Percentiles rank a stretch among this genome's conserved stretches.
These are phyloP conservation scores for Sceliomorpha sp. DNA, from an alignment of 2,888 invertebrate genomes.

Conservation along the genomic window DNA sequence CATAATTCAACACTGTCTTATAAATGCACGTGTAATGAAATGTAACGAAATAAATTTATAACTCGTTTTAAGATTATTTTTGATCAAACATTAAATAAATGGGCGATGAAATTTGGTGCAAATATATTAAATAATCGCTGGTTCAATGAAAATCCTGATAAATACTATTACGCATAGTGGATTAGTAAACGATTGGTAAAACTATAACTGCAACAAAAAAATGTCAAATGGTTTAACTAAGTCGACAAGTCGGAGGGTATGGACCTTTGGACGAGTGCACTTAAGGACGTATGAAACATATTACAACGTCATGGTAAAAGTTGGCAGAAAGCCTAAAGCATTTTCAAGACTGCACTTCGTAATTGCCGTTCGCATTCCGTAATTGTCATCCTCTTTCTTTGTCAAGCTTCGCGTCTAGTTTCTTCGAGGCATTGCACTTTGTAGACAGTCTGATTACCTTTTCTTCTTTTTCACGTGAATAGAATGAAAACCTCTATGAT, in stretches of 20 bases:
- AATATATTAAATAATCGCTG: too few species aligned
- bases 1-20: too few species aligned
- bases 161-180: too few species aligned
- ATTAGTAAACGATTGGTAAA: too few species aligned
- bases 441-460: constrained; percentile 23
- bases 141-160: too few species aligned
- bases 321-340: constrained; percentile 71
- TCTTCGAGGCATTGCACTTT: constrained; percentile 53
- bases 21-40: constrained; percentile 16
- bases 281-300: constrained; percentile 57
- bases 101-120: background rate
- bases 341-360: constrained; percentile 73
- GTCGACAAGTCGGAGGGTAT: constrained; percentile 56
- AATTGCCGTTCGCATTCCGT: constrained; percentile 67
- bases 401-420: constrained; percentile 33
- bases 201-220: background rate
- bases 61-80: constrained; percentile 20
- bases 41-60: constrained; percentile 9
- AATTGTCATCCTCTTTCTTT: constrained; percentile 54
- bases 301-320: constrained; percentile 71
- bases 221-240: constrained; percentile 16
- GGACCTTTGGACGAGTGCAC: constrained; percentile 53
- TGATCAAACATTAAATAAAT: constrained; percentile 1
- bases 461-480: constrained; percentile 22
- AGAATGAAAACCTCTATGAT: too few species aligned